Conservation (phyloP, 2,888 invertebrate genomes). For the Quadriops clusia region DNA sequence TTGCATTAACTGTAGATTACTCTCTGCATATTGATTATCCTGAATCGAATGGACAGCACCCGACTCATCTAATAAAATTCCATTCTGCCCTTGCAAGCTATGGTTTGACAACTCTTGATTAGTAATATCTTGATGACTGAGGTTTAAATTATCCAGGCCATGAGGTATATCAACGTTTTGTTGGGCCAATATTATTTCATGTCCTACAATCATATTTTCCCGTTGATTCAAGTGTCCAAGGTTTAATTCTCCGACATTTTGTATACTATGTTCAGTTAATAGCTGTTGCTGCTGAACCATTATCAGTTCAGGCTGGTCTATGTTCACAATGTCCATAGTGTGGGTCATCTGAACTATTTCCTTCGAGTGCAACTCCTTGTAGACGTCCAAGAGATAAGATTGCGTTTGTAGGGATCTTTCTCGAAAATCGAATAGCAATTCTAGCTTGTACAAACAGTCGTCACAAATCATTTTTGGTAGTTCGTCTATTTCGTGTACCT, state of each 20-base stretch:
- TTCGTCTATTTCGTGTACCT: constrained; percentile 44
- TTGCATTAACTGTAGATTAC: constrained; percentile 27
- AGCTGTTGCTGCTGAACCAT: constrained; percentile 29
- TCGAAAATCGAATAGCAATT: constrained; percentile 44
- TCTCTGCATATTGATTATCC: constrained; percentile 21
- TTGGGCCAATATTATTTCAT: constrained; percentile 29
- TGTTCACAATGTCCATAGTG: constrained; percentile 18
- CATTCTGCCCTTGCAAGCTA: constrained; percentile 24
- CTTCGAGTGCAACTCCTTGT: constrained; percentile 26
- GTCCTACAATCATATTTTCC: constrained; percentile 25
- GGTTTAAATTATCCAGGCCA: constrained; percentile 28
- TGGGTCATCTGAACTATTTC: constrained; percentile 17
- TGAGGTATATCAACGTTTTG: constrained; percentile 26
- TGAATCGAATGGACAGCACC: constrained; percentile 17
- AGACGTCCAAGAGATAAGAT: constrained; percentile 35
- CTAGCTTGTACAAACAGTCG: constrained; percentile 44
- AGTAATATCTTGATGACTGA: constrained; percentile 29
- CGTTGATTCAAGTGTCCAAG: constrained; percentile 26
- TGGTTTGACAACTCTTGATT: constrained; percentile 30
- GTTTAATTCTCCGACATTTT: constrained; percentile 28
- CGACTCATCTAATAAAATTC: constrained; percentile 22
- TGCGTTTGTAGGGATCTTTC: constrained; percentile 44
- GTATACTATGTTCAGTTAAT: constrained; percentile 23
- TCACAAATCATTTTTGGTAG: constrained; percentile 48
- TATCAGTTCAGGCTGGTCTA: constrained; percentile 25